Evolutionary conservation across 2,888 invertebrate genomes (phyloP).

Genomic region (Clostera curtula): DNA sequence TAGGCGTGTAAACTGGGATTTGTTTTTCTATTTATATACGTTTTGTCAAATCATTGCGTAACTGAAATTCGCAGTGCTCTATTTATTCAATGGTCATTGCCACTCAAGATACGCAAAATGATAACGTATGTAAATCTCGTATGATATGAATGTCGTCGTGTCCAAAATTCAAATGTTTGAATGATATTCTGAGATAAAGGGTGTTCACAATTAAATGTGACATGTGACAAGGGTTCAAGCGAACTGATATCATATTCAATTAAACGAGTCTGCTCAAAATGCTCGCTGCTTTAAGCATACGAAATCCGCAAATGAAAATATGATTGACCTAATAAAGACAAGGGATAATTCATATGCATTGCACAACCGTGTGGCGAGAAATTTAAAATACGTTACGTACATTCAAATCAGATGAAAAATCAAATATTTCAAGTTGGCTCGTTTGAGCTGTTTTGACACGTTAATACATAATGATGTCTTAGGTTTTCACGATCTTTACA

Average conservation of each 20-base stretch:
- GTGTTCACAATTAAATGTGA: slow-evolving; percentile 40
- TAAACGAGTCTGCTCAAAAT: slow-evolving; percentile 1
- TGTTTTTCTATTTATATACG: slow-evolving; percentile 1
- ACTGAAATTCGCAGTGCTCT: neutral
- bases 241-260: slow-evolving; percentile 10
- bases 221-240: slow-evolving; percentile 22
- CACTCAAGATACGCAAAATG: slow-evolving; percentile 1
- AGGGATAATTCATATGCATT: no score
- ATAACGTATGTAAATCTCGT: slow-evolving; percentile 9
- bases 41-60: neutral
- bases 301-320: no score
- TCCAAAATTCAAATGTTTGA: slow-evolving; percentile 12
- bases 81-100: slow-evolving; percentile 6
- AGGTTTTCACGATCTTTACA: no score
- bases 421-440: no score
- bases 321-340: no score
- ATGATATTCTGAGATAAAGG: slow-evolving; percentile 18
- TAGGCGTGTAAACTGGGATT: no score
- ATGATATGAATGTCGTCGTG: slow-evolving; percentile 8
- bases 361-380: no score
- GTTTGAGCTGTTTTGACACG: no score
- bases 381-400: no score
- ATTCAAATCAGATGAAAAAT: no score
- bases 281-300: no score
- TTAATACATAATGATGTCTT: no score